phyloP scores from a whole-genome alignment of 2,113 vertebrate species.

The Phyllostomus discolor region DNA sequence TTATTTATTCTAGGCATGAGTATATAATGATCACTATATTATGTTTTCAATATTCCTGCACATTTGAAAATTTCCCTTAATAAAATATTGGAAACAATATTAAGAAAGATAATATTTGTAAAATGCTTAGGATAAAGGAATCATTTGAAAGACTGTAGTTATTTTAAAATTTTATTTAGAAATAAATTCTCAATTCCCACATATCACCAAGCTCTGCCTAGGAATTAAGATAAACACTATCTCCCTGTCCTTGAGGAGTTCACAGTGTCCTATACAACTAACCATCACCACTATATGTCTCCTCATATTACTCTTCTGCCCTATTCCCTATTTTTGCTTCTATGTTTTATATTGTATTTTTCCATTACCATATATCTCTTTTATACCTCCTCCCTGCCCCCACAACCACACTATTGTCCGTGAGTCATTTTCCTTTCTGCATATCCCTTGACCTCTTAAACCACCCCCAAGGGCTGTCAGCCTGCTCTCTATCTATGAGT shows the following conservation, averaged over 20 bases:
- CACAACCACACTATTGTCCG: too few species aligned
- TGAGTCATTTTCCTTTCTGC: too few species aligned
- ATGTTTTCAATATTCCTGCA: not conserved
- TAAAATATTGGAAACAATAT: constrained; percentile 2
- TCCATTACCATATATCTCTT: too few species aligned
- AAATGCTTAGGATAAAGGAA: not conserved
- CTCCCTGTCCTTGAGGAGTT: not conserved
- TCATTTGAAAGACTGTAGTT: not conserved
- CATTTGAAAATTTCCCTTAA: not conserved
- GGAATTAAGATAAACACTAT: not conserved
- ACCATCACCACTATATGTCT: not conserved
- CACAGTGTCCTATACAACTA: not conserved
- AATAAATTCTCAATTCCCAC: not conserved
- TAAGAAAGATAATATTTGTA: not conserved
- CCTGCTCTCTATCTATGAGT: too few species aligned
- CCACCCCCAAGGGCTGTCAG: too few species aligned
- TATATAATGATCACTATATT: not conserved
- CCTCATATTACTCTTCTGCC: not conserved
- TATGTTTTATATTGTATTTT: not conserved
- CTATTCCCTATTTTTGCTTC: not conserved
- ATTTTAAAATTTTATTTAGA: not conserved
- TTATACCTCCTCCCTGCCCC: too few species aligned
- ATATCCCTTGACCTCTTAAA: too few species aligned
- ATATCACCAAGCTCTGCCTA: not conserved
- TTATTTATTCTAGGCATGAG: not conserved